These are phyloP conservation scores for Paratilapia polleni DNA, from an alignment of 2,113 vertebrate genomes.

Conservation along the genomic window DNA sequence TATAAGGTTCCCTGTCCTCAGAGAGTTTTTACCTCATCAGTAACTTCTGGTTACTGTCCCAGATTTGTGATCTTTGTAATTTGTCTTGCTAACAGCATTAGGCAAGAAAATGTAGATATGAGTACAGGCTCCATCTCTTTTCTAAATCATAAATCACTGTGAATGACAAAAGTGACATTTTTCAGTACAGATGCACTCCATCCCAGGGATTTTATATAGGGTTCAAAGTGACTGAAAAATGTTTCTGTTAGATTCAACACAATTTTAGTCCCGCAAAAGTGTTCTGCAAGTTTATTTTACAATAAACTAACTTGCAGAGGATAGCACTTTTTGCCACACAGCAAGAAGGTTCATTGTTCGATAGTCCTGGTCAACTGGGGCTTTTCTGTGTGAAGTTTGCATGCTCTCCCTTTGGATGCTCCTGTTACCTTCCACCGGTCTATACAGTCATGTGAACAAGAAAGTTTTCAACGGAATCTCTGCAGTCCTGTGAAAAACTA, in stretches of 20 bases:
- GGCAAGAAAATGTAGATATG: neutral
- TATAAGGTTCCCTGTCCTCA: conserved; percentile 34
- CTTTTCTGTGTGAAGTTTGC: rapidly evolving
- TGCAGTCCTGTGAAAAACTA: neutral
- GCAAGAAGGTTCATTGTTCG: neutral
- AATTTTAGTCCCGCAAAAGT: neutral
- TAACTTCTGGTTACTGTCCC: conserved; percentile 34
- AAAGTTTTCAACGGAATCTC: neutral
- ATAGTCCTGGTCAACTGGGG: neutral
- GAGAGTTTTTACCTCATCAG: conserved; percentile 44
- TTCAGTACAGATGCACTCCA: neutral
- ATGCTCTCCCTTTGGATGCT: neutral
- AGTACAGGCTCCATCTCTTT: neutral
- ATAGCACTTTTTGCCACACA: neutral
- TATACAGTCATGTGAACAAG: too few species aligned
- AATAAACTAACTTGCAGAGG: neutral
- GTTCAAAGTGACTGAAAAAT: neutral
- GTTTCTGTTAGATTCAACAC: neutral
- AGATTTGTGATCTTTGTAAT: conserved; percentile 27
- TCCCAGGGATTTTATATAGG: neutral
- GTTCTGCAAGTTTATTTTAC: neutral
- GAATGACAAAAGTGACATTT: neutral
- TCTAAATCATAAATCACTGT: neutral
- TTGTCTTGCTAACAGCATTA: conserved; percentile 36
- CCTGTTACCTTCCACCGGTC: neutral